Percentiles rank a stretch among this genome's conserved stretches.
Conservation (phyloP, 2,888 invertebrate species). For the Dendrolimus pini region DNA sequence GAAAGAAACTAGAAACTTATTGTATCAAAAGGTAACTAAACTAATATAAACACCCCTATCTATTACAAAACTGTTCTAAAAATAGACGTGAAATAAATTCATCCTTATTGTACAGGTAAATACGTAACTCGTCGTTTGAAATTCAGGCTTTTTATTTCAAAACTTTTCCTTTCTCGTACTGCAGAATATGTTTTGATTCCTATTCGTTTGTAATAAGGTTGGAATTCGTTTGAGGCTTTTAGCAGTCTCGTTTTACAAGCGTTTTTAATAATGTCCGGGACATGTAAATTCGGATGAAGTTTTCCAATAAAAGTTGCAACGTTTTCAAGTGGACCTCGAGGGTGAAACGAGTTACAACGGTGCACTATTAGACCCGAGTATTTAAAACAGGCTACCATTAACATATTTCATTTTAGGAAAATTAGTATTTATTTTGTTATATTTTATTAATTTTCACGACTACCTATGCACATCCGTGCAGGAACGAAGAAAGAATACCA, state of each 20-base stretch:
- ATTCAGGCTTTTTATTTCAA: not conserved
- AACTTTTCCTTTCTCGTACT: not conserved
- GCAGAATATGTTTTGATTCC: too few species aligned
- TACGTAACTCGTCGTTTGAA: slow-evolving; percentile 19
- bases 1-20: too few species aligned
- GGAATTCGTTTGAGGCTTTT: not conserved
- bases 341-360: slow-evolving; percentile 18
- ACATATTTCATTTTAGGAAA: too few species aligned
- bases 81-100: not conserved
- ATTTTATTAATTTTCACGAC: too few species aligned
- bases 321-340: slow-evolving; percentile 34
- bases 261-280: slow-evolving; percentile 66
- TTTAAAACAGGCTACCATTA: too few species aligned
- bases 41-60: too few species aligned
- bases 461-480: too few species aligned
- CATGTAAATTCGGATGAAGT: slow-evolving; percentile 68
- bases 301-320: slow-evolving; percentile 70
- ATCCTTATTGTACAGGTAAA: slow-evolving; percentile 1
- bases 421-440: too few species aligned
- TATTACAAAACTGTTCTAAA: too few species aligned
- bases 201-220: slow-evolving; percentile 12
- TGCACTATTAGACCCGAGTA: slow-evolving; percentile 7
- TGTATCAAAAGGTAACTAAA: too few species aligned
- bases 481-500: too few species aligned
- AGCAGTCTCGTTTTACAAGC: slow-evolving; percentile 31